phyloP scores from a whole-genome alignment of 2,888 invertebrate species.

The Drosophila flavopinicola region DNA sequence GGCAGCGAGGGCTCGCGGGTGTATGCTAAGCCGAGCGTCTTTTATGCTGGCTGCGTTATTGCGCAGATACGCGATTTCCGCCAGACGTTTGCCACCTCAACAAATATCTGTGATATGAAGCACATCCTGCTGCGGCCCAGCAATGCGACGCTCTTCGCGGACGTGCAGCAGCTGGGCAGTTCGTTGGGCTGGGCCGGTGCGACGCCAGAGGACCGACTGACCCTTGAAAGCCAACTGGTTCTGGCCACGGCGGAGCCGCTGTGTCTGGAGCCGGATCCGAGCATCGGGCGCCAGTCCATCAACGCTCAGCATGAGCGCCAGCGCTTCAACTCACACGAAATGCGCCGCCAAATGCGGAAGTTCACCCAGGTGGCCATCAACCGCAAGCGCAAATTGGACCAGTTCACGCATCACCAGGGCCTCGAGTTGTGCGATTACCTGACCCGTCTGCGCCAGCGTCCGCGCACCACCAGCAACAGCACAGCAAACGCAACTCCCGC shows the following conservation, averaged over 20 bases:
- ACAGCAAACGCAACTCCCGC: slow-evolving; percentile 64
- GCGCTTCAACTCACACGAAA: slow-evolving; percentile 90
- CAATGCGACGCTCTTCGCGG: slow-evolving; percentile 89
- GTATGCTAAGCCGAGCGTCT: slow-evolving; percentile 88
- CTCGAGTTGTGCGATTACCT: slow-evolving; percentile 87
- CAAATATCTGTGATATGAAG: slow-evolving; percentile 91
- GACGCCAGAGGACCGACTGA: slow-evolving; percentile 81
- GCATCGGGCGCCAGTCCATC: slow-evolving; percentile 91
- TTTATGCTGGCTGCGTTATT: slow-evolving; percentile 96
- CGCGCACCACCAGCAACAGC: slow-evolving; percentile 68
- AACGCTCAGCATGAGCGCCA: slow-evolving; percentile 90
- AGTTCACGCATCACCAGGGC: slow-evolving; percentile 91
- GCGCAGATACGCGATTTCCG: slow-evolving; percentile 95
- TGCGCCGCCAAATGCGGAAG: slow-evolving; percentile 90
- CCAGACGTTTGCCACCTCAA: slow-evolving; percentile 90
- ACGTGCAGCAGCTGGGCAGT: slow-evolving; percentile 84
- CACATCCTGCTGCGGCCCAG: slow-evolving; percentile 95
- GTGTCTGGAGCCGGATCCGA: slow-evolving; percentile 94
- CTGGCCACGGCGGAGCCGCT: slow-evolving; percentile 94
- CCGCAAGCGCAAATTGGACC: slow-evolving; percentile 94
- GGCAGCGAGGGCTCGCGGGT: slow-evolving; percentile 76
- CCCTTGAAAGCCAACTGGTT: slow-evolving; percentile 91
- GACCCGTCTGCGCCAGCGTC: slow-evolving; percentile 81
- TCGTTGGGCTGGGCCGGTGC: slow-evolving; percentile 73
- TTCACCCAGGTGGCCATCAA: slow-evolving; percentile 93